Conservation (phyloP, 2,113 vertebrate species). For the Spea bombifrons region DNA sequence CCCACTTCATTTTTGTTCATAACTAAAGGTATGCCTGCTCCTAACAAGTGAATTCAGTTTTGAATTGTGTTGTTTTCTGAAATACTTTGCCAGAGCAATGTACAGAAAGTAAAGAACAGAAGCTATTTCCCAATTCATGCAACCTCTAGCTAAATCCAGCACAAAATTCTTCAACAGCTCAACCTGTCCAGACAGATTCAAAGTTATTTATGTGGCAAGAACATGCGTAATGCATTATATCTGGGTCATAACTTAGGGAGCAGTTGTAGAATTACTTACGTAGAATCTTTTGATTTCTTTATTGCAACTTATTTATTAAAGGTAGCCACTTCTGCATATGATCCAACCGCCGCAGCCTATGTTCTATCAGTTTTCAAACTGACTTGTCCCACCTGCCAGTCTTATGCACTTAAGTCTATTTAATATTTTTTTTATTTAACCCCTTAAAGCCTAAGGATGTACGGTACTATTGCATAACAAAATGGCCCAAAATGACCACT, state of each 20-base stretch:
- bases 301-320: too few relatives aligned
- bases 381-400: too few relatives aligned
- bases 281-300: too few relatives aligned
- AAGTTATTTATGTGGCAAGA: not conserved
- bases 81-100: not conserved
- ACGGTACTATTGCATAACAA: too few relatives aligned
- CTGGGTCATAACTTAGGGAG: not conserved
- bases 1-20: too few relatives aligned
- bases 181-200: slow-evolving; percentile 8
- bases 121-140: not conserved
- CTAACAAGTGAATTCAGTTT: not conserved
- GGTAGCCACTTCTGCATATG: too few relatives aligned
- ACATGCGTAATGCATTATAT: not conserved
- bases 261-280: not conserved
- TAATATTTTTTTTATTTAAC: too few relatives aligned
- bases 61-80: not conserved
- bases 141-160: not conserved
- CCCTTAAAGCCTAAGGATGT: too few relatives aligned
- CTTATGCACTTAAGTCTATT: too few relatives aligned
- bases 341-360: too few relatives aligned
- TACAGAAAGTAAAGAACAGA: not conserved
- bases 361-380: too few relatives aligned
- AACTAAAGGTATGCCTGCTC: not conserved
- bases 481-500: too few relatives aligned
- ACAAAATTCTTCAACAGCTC: not conserved